A percentile compares a stretch with the other conserved stretches of the same genome.
These are phyloP conservation scores for Deroplatys truncata DNA, from an alignment of 2,888 invertebrate species.

Conservation along the genomic window DNA sequence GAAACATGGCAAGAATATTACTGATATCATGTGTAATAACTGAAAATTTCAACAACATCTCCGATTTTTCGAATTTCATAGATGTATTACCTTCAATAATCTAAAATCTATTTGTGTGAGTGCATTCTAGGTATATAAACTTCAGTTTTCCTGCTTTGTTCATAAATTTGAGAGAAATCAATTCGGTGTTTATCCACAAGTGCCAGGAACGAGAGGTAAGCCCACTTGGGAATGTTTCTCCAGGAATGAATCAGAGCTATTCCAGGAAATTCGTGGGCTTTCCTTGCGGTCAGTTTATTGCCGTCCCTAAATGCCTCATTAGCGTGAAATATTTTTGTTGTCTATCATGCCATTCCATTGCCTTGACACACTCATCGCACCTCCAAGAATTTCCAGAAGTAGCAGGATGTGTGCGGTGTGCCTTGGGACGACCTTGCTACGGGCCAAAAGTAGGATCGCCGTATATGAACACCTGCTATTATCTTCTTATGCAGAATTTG, in stretches of 20 bases:
- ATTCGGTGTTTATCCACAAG: too few species aligned
- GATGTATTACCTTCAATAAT: too few species aligned
- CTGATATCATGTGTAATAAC: too few species aligned
- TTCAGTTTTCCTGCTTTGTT: too few species aligned
- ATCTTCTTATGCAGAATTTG: neutral
- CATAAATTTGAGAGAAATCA: too few species aligned
- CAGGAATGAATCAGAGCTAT: neutral
- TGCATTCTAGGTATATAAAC: too few species aligned
- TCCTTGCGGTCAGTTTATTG: neutral
- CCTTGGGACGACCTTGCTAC: conserved; percentile 1
- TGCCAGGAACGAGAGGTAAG: neutral
- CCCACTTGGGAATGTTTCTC: neutral
- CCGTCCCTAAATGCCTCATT: neutral
- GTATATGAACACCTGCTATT: neutral
- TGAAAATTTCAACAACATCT: too few species aligned
- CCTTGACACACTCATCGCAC: neutral
- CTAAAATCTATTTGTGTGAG: too few species aligned
- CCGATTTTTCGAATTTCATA: too few species aligned
- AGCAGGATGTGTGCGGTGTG: neutral
- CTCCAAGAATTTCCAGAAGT: neutral
- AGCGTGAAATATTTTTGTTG: neutral
- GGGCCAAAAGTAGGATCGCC: neutral
- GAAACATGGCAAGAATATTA: too few species aligned
- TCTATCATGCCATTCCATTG: neutral
- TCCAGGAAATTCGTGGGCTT: neutral